Evolutionary conservation across 1,140 invertebrate genomes (phyloP).

Genomic region (Asbolus verrucosus): DNA sequence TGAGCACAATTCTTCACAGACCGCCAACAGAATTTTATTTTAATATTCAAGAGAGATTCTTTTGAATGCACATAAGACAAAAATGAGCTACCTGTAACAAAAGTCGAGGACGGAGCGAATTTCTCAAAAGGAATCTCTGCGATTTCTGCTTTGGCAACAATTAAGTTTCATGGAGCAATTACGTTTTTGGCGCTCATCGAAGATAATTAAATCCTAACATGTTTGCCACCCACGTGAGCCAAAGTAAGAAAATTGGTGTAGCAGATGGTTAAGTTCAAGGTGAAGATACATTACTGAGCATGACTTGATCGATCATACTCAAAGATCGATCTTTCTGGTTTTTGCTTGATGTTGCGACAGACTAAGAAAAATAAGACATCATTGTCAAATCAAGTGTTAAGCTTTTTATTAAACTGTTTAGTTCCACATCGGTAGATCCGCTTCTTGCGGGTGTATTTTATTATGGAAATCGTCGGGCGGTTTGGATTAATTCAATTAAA

Average conservation of each 20-base stretch:
- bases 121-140: too few species aligned
- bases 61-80: neutral
- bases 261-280: conserved; percentile 39
- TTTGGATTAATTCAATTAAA: conserved; percentile 1
- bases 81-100: neutral
- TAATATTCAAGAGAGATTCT: conserved; percentile 1
- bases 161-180: conserved; percentile 30
- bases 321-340: conserved; percentile 35
- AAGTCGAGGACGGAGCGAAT: too few species aligned
- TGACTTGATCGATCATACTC: conserved; percentile 37
- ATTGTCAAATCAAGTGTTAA: conserved; percentile 39
- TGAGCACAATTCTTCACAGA: conserved; percentile 19
- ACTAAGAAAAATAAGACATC: conserved; percentile 36
- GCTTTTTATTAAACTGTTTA: conserved; percentile 34
- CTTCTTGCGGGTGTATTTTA: conserved; percentile 4
- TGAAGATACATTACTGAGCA: conserved; percentile 35
- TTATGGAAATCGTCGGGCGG: neutral
- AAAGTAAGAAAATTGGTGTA: conserved; percentile 6
- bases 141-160: too few species aligned
- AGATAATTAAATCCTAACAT: conserved; percentile 16
- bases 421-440: conserved; percentile 14
- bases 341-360: conserved; percentile 17
- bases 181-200: conserved; percentile 31
- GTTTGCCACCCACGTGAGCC: conserved; percentile 24
- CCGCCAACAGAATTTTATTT: conserved; percentile 33